These are phyloP conservation scores for Erpetoichthys calabaricus DNA, from an alignment of 2,797 vertebrate genomes.

Conservation along the genomic window DNA sequence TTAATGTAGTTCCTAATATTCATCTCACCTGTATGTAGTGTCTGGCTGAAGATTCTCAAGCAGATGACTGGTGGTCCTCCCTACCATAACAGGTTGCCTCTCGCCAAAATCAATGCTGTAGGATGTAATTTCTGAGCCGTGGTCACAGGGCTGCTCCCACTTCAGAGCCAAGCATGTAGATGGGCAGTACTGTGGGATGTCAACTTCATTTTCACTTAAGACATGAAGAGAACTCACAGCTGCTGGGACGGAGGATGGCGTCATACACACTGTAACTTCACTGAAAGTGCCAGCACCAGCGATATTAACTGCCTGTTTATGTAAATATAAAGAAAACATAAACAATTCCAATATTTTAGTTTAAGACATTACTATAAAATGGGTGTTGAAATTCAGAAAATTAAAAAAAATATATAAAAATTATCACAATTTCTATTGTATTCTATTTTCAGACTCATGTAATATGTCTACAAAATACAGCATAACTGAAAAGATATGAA, in stretches of 20 bases:
- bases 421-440: too few relatives aligned
- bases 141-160: slow-evolving; percentile 81
- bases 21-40: slow-evolving; percentile 81
- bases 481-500: too few relatives aligned
- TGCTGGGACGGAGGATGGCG: slow-evolving; percentile 83
- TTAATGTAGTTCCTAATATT: too few relatives aligned
- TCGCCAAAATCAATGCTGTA: slow-evolving; percentile 92
- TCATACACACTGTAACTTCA: slow-evolving; percentile 72
- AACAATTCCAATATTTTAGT: neutral
- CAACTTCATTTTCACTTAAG: slow-evolving; percentile 66
- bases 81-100: slow-evolving; percentile 67
- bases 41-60: slow-evolving; percentile 83
- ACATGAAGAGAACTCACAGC: slow-evolving; percentile 68
- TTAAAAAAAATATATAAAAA: neutral
- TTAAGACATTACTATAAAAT: neutral
- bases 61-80: slow-evolving; percentile 66
- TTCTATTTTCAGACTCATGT: too few relatives aligned
- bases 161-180: slow-evolving; percentile 81
- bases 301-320: slow-evolving; percentile 61
- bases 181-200: slow-evolving; percentile 55
- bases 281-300: slow-evolving; percentile 82
- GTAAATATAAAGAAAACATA: slow-evolving; percentile 11
- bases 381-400: neutral
- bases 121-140: slow-evolving; percentile 83
- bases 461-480: too few relatives aligned